These are phyloP conservation scores for Nestor notabilis DNA, from an alignment of 2,113 vertebrate species.

Conservation along the genomic window DNA sequence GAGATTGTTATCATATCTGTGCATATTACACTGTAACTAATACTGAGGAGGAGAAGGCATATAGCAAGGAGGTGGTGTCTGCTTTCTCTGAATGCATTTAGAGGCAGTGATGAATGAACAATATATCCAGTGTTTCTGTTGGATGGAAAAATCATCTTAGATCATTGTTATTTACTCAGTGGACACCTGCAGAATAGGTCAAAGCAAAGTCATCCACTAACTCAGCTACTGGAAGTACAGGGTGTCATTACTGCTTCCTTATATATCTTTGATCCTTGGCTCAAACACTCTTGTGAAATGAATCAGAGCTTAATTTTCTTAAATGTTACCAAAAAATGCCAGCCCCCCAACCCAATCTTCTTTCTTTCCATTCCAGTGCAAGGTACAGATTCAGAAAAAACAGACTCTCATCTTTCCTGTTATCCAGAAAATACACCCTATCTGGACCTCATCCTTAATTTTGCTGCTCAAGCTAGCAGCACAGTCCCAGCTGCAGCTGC, in stretches of 20 bases:
- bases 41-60: neutral
- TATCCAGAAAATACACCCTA: neutral
- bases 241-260: neutral
- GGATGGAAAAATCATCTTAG: slow-evolving; percentile 18
- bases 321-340: slow-evolving; percentile 16
- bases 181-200: slow-evolving; percentile 3
- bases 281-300: neutral
- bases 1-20: neutral
- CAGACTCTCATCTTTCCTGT: neutral
- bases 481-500: neutral
- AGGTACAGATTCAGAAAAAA: neutral
- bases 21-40: neutral
- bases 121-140: neutral
- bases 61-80: neutral
- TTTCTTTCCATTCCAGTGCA: neutral
- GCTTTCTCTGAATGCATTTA: slow-evolving; percentile 21
- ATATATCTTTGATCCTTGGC: neutral
- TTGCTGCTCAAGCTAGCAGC: neutral
- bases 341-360: neutral
- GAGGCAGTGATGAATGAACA: slow-evolving; percentile 59
- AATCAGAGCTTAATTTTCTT: neutral
- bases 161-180: slow-evolving; percentile 7
- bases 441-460: neutral
- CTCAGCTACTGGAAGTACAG: neutral
- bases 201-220: slow-evolving; percentile 32